Base-by-base conservation (phyloP, 2,888 invertebrate genomes). In the Hypolimnas misippus region DNA sequence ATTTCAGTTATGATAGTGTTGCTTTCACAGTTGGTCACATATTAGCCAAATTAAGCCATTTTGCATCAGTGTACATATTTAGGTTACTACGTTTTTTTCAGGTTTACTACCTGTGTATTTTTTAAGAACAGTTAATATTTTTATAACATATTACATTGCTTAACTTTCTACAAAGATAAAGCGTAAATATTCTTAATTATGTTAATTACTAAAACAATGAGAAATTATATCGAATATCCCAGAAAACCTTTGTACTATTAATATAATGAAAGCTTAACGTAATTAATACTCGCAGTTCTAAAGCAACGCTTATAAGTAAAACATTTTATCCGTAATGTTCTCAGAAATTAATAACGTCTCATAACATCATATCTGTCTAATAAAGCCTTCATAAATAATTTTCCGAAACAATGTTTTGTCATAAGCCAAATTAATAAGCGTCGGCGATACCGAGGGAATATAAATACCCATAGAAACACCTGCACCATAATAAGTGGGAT, bases 401-500 rank as follows among this genome's bases (percentile, higher is more conserved):
- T 54, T 53, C 38, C 57, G 57, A 46, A 63, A 61, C 55, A 58
- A 64, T 66, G 55, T 66, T 64, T 62, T 62, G 64, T 57, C 54
- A 33, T 66, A 64, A 66, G 66, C 63, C 42, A 66, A 66, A 64
- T 66, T 64, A 66, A 66, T 66, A 66, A 66, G 61, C 57, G 54
- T 16, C 51, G 54, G n/a, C 25, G 52, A 19, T 56, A 14, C 25
- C 17, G n/a, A n/a, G 53, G 46, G 59, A 54, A 50, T 42, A 44
- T 49, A 56, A 38, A 57, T 46, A 51, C 40, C 62, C 54, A 44
- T 53, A 60, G 21, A 49, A 38, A 44, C 46, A 55, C 66, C 25
- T 25, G 25, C 25, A 25, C 54, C 60, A 52, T 55, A 56, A 55
- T 51, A 51, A 57, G 51, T 19, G 33, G 49, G 12, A 42, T 62